phyloP scores from a whole-genome alignment of 2,113 vertebrate species.

The Corydoras sp. region DNA sequence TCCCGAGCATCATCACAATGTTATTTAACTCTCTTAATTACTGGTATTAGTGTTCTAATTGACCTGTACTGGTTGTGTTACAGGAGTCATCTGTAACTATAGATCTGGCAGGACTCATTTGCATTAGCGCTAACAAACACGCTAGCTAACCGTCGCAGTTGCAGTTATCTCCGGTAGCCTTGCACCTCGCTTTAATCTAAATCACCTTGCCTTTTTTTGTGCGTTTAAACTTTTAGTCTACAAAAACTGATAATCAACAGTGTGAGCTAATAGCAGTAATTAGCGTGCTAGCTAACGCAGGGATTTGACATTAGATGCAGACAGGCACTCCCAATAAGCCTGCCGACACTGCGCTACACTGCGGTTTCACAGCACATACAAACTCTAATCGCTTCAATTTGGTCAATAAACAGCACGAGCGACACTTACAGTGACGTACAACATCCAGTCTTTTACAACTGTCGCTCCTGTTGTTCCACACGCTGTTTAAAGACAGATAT shows the following conservation, averaged over 20 bases:
- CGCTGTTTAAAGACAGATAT: not conserved
- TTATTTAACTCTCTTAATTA: too few relatives aligned
- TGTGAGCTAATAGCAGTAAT: not conserved
- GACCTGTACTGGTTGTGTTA: too few relatives aligned
- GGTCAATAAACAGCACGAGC: not conserved
- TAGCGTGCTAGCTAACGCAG: constrained; percentile 9
- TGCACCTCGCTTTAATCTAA: too few relatives aligned
- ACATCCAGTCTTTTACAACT: constrained; percentile 16
- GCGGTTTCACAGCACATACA: not conserved
- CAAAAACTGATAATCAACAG: not conserved
- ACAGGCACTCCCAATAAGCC: constrained; percentile 31
- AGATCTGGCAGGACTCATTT: too few relatives aligned
- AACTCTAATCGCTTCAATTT: not conserved
- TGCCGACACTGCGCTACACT: not conserved
- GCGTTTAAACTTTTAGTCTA: not conserved
- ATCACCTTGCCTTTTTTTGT: not conserved
- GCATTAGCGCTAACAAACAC: too few relatives aligned
- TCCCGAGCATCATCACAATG: too few relatives aligned
- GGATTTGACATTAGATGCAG: constrained; percentile 23
- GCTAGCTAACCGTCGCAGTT: too few relatives aligned
- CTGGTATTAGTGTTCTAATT: too few relatives aligned
- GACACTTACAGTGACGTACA: constrained; percentile 35
- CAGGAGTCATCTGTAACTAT: too few relatives aligned
- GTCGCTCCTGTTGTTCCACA: not conserved
- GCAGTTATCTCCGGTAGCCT: too few relatives aligned